Percentiles rank a stretch among this genome's conserved stretches.
Conservation (phyloP, 2,797 vertebrate species). For the Heterohyrax brucei region DNA sequence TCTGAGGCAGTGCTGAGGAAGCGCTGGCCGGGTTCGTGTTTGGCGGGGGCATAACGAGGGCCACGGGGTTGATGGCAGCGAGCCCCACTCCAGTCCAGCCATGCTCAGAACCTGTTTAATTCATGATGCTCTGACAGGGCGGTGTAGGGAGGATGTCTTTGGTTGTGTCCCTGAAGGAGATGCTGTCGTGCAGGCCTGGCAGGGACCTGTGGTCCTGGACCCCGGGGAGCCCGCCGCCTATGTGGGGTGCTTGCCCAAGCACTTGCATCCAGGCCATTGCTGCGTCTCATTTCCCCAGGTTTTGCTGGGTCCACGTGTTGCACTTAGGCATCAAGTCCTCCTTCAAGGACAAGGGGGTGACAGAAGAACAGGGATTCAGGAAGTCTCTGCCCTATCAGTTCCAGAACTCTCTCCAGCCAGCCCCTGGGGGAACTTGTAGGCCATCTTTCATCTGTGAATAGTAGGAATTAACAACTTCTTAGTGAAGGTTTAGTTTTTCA, state of each 20-base stretch:
- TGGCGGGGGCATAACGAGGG: rapidly evolving
- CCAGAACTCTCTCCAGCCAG: slow-evolving; percentile 77
- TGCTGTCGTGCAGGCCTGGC: too few relatives aligned
- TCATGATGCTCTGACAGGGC: slow-evolving; percentile 63
- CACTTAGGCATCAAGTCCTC: background rate
- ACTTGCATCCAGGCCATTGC: slow-evolving; percentile 84
- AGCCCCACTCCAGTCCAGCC: background rate
- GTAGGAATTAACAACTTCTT: slow-evolving; percentile 80
- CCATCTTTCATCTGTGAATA: slow-evolving; percentile 79
- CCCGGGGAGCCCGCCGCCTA: too few relatives aligned
- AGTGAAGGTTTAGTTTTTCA: slow-evolving; percentile 76
- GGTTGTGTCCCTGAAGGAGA: slow-evolving; percentile 74
- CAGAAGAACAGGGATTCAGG: slow-evolving; percentile 85
- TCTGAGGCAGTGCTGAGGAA: rapidly evolving
- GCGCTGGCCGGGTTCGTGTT: rapidly evolving
- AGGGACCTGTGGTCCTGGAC: too few relatives aligned
- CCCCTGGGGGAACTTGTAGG: slow-evolving; percentile 78
- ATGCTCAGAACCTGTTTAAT: slow-evolving; percentile 64
- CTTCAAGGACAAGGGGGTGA: slow-evolving; percentile 58
- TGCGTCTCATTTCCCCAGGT: slow-evolving; percentile 71
- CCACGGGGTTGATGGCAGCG: background rate
- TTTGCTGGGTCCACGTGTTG: slow-evolving; percentile 80
- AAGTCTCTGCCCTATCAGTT: slow-evolving; percentile 82
- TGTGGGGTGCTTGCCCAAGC: slow-evolving; percentile 80
- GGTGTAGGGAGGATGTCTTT: slow-evolving; percentile 69